Evolutionary conservation across 92 coral and sea anemone species (phyloP).

Genomic region (Ricordea florida): DNA sequence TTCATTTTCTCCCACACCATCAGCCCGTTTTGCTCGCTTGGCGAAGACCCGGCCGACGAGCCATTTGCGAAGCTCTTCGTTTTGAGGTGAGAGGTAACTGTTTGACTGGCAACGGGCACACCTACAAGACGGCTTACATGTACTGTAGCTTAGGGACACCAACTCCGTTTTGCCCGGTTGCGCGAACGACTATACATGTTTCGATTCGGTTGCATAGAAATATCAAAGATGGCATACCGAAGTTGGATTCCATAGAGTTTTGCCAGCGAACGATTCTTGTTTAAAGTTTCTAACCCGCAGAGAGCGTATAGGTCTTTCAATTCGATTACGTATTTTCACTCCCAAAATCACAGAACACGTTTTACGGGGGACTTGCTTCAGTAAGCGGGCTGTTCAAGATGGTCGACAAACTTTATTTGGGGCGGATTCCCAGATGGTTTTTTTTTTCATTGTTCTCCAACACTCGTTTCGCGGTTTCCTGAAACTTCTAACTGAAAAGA

Average conservation of each 20-base stretch:
- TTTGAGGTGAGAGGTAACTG: background rate
- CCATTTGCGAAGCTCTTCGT: background rate
- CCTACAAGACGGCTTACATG: conserved; percentile 35
- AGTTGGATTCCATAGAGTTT: conserved; percentile 83
- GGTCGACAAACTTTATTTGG: too few species aligned
- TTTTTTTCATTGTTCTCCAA: too few species aligned
- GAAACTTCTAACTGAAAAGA: too few species aligned
- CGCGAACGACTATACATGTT: too few species aligned
- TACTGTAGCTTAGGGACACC: conserved; percentile 78
- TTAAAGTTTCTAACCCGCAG: conserved; percentile 16
- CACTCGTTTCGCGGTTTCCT: too few species aligned
- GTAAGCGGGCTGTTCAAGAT: too few species aligned
- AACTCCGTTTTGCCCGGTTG: background rate
- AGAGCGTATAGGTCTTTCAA: background rate
- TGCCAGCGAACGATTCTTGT: conserved; percentile 76
- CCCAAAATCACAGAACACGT: background rate
- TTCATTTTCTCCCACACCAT: too few species aligned
- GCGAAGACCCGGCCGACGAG: too few species aligned
- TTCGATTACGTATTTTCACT: background rate
- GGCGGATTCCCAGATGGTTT: too few species aligned
- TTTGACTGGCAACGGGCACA: conserved; percentile 1
- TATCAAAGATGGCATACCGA: conserved; percentile 72
- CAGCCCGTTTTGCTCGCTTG: too few species aligned
- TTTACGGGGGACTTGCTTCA: too few species aligned
- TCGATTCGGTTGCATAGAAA: conserved; percentile 80